Conservation (phyloP, 2,113 vertebrate species). For the Solenodon paradoxus region DNA sequence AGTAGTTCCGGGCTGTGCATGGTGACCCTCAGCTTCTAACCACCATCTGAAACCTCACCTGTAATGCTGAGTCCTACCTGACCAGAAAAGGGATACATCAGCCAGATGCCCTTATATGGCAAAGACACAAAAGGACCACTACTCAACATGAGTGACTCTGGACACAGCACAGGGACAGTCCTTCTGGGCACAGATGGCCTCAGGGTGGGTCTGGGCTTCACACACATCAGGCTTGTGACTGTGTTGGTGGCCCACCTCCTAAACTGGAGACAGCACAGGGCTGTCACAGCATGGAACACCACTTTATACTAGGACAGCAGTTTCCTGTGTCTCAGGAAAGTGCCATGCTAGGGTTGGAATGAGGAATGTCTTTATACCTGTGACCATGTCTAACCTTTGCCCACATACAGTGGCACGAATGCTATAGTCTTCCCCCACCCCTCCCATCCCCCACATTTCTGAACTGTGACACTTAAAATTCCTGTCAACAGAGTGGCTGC, state of each 20-base stretch:
- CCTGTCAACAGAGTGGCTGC: too few species aligned
- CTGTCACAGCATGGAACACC: neutral
- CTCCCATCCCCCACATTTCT: fast-evolving
- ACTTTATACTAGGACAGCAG: neutral
- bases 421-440: fast-evolving
- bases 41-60: neutral
- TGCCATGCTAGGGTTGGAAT: too few species aligned
- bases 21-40: too few species aligned
- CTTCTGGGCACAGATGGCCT: neutral
- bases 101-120: too few species aligned
- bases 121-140: neutral
- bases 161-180: neutral
- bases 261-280: neutral
- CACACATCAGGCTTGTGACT: neutral
- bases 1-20: neutral
- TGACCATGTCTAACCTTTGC: neutral
- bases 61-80: neutral
- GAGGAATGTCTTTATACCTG: neutral
- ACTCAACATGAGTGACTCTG: neutral
- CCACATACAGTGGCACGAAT: neutral
- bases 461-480: neutral
- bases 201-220: neutral
- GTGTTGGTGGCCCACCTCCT: neutral
- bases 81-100: neutral
- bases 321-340: neutral